phyloP scores from a whole-genome alignment of 2,113 vertebrate genomes.

The Perca flavescens region DNA sequence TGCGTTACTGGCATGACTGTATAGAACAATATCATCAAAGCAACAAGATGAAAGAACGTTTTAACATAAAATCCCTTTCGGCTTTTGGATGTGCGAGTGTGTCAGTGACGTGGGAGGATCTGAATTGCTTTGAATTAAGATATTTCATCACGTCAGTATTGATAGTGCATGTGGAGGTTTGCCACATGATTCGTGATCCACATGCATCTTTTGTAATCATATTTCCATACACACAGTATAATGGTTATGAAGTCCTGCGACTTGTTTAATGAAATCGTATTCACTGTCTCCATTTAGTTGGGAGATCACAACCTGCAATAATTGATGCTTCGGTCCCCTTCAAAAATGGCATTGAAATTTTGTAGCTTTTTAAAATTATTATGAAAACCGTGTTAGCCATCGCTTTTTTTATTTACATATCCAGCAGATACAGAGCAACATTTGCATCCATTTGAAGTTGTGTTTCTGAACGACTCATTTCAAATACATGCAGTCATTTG shows the following conservation, averaged over 20 bases:
- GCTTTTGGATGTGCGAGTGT: neutral
- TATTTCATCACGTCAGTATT: neutral
- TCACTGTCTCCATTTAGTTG: neutral
- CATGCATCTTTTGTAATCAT: neutral
- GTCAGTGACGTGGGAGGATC: neutral
- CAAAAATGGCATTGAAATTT: neutral
- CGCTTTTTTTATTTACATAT: too few species aligned
- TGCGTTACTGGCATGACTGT: slow-evolving; percentile 15
- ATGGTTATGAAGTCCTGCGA: neutral
- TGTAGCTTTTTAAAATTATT: neutral
- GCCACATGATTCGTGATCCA: neutral
- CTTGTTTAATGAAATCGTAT: neutral
- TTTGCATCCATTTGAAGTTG: neutral
- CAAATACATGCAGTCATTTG: too few species aligned
- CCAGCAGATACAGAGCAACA: neutral
- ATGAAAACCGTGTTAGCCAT: neutral
- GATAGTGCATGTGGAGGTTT: neutral
- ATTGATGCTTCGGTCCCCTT: neutral
- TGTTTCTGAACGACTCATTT: too few species aligned
- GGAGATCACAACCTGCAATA: neutral
- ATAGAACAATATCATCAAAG: slow-evolving; percentile 40
- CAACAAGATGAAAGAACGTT: slow-evolving; percentile 13
- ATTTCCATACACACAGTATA: neutral
- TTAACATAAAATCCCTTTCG: slow-evolving; percentile 27
- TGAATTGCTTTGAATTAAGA: neutral